Percentiles rank a stretch among this genome's conserved stretches.
Evolutionary conservation across 2,888 invertebrate species (phyloP).

Genomic region (Thereva unica): DNA sequence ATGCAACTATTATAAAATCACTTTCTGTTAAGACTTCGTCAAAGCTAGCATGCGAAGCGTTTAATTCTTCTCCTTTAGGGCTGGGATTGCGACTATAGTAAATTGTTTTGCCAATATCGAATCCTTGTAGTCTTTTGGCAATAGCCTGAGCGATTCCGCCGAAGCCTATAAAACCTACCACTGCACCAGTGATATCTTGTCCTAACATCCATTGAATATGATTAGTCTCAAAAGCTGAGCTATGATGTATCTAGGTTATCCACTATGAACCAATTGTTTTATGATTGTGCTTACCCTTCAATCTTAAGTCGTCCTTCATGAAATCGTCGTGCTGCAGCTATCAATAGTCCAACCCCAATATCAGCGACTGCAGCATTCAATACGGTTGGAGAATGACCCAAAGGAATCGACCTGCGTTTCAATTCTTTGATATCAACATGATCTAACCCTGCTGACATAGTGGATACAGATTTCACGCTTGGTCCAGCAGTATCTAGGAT

Average conservation of each 20-base stretch:
- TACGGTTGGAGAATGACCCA: slow-evolving; percentile 81
- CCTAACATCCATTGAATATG: slow-evolving; percentile 80
- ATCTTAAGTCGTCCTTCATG: slow-evolving; percentile 74
- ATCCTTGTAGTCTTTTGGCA: slow-evolving; percentile 70
- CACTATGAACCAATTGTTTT: not conserved
- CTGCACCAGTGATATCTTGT: slow-evolving; percentile 74
- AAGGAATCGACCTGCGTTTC: slow-evolving; percentile 69
- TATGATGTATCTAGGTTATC: slow-evolving; percentile 36
- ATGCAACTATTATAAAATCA: slow-evolving; percentile 69
- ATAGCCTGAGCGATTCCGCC: slow-evolving; percentile 79
- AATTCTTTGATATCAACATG: slow-evolving; percentile 77
- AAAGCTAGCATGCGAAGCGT: slow-evolving; percentile 64
- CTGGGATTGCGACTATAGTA: slow-evolving; percentile 70
- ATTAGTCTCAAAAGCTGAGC: slow-evolving; percentile 70
- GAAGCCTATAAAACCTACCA: slow-evolving; percentile 82
- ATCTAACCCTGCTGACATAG: slow-evolving; percentile 87
- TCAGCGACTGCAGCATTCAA: slow-evolving; percentile 81
- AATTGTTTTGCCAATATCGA: slow-evolving; percentile 68
- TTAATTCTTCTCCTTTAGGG: slow-evolving; percentile 62
- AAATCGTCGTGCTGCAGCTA: slow-evolving; percentile 76
- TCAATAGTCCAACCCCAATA: slow-evolving; percentile 73
- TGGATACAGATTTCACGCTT: slow-evolving; percentile 73
- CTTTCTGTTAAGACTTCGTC: slow-evolving; percentile 65
- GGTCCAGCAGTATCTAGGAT: slow-evolving; percentile 60
- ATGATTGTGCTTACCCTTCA: slow-evolving; percentile 54